phyloP scores from a whole-genome alignment of 2,113 vertebrate species.

The Piliocolobus tephrosceles region DNA sequence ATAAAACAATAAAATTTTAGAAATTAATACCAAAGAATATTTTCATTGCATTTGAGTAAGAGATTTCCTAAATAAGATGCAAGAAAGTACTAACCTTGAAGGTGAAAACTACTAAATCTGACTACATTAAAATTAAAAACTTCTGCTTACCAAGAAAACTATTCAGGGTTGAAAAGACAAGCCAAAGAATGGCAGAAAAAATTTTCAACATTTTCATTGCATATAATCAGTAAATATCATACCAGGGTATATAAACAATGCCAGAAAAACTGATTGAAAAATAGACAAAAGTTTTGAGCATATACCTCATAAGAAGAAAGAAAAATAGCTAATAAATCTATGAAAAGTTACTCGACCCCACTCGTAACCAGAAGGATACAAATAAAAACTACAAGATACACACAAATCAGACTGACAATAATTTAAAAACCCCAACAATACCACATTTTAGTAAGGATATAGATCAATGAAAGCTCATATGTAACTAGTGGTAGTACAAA shows the following conservation, averaged over 20 bases:
- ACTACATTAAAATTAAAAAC: not conserved
- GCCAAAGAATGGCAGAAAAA: not conserved
- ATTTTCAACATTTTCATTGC: not conserved
- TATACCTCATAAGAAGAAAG: not conserved
- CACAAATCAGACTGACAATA: not conserved
- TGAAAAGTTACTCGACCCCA: not conserved
- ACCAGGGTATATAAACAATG: not conserved
- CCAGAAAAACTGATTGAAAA: not conserved
- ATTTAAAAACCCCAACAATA: not conserved
- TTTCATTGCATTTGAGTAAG: not conserved
- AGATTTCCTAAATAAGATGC: not conserved
- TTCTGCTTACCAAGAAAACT: not conserved
- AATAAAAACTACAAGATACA: not conserved
- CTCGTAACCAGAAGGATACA: not conserved
- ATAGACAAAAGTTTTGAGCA: not conserved
- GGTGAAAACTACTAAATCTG: not conserved
- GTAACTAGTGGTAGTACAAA: not conserved
- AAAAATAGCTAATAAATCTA: not conserved
- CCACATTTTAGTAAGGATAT: not conserved
- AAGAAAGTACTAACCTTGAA: not conserved
- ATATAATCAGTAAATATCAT: not conserved
- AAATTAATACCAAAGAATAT: not conserved
- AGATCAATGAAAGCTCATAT: not conserved
- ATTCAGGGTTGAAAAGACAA: not conserved
- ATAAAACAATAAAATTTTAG: not conserved